These are phyloP conservation scores for Drosophila neonasuta DNA, from an alignment of 2,888 invertebrate species.

Conservation along the genomic window DNA sequence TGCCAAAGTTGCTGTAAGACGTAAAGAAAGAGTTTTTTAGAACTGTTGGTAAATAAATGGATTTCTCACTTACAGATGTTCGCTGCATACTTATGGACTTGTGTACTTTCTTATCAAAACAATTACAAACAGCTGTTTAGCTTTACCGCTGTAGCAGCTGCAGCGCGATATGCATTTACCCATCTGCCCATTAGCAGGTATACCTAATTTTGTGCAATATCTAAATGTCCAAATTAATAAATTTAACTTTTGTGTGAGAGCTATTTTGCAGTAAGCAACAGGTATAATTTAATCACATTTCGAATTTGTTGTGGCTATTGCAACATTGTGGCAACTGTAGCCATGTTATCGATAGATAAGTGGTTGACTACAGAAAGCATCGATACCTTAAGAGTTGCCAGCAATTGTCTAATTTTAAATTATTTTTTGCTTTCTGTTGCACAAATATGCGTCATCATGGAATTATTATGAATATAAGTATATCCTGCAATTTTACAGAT, in stretches of 20 bases:
- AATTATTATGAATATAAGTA: no score
- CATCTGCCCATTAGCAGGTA: background rate
- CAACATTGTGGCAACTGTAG: slow-evolving; percentile 13
- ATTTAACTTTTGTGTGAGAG: background rate
- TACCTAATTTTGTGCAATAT: background rate
- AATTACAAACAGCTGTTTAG: slow-evolving; percentile 41
- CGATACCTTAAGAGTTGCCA: slow-evolving; percentile 8
- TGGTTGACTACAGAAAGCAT: slow-evolving; percentile 2
- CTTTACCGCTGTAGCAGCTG: background rate
- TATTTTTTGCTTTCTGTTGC: background rate
- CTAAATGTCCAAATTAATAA: background rate
- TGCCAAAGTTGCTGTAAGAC: slow-evolving; percentile 15
- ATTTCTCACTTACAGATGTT: slow-evolving; percentile 28
- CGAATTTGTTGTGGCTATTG: background rate
- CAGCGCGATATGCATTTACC: slow-evolving; percentile 1
- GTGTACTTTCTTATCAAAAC: background rate
- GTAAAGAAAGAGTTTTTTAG: background rate
- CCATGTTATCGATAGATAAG: slow-evolving; percentile 9
- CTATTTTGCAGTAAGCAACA: slow-evolving; percentile 5
- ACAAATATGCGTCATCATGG: no score
- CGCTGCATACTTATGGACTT: slow-evolving; percentile 28
- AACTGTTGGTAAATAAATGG: slow-evolving; percentile 1
- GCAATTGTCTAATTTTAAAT: background rate
- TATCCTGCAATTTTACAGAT: no score
- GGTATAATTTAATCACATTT: slow-evolving; percentile 8